Base-by-base conservation (phyloP, 2,888 invertebrate genomes). In the Apodemia zela region DNA sequence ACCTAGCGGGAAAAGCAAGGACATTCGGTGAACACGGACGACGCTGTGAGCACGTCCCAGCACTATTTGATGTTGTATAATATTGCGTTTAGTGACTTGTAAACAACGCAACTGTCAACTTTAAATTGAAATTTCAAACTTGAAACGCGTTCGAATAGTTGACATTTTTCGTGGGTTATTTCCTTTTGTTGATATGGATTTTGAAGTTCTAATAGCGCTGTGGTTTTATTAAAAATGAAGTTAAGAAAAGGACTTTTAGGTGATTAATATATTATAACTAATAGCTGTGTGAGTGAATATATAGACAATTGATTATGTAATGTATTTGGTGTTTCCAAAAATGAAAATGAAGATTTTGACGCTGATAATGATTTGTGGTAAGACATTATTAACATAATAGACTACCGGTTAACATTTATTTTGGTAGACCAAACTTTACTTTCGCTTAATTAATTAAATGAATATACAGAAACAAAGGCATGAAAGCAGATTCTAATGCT, bases 1-100 rank as follows among this genome's bases (percentile, higher is more conserved):
- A 78, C 84, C 85, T 82, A 85, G 85, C 85, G 87, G 85, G 85
- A 86, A 81, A 83, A 80, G 81, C 85, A 87, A 89, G 89, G 89
- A 84, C 88, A 89, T 80, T 82, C 80, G 74, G 75, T 81, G 81
- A 78, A 73, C 77, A 73, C 75, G 71, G 74, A 69, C 73, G 75
- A 71, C 65, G 73, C 72, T 70, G 75, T 69, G 69, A 70, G 76
- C 78, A 82, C 87, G 87, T 72, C 65, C 69, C 72, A 68, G 64
- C 64, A 63, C 64, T 78, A 79, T 77, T 81, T 75, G 69, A 77
- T 79, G 76, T 80, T 81, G 79, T 77, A 79, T 81, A 76, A 77
- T 84, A 76, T 72, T 82, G 80, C 76, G 80, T 68, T 72, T 80
- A 77, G 80, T 80, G 78, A 79, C 80, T 81, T 79, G 77, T 78